These are phyloP conservation scores for Cyclura pinguis DNA, from an alignment of 2,797 vertebrate species.

Conservation along the genomic window DNA sequence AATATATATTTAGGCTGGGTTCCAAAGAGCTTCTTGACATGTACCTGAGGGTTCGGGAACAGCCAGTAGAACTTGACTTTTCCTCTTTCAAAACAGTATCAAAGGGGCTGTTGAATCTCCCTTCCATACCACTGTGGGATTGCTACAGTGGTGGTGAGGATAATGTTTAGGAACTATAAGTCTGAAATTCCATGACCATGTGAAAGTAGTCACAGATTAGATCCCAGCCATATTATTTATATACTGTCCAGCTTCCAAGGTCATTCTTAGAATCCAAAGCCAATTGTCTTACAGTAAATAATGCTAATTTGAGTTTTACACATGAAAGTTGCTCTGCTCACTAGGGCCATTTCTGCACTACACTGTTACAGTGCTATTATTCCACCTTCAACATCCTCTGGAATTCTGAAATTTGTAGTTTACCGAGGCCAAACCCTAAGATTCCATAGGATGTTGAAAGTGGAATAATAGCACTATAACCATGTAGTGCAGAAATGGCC, in stretches of 20 bases:
- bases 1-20: not conserved
- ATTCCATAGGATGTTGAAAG: no score
- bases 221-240: not conserved
- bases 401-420: no score
- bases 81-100: not conserved
- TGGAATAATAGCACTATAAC: no score
- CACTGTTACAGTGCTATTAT: no score
- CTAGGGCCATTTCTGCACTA: not conserved
- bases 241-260: not conserved
- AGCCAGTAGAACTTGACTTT: not conserved
- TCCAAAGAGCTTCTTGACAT: not conserved
- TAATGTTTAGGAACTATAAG: not conserved
- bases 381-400: no score
- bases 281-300: not conserved
- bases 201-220: not conserved
- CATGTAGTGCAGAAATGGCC: no score
- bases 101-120: not conserved
- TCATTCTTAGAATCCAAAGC: not conserved
- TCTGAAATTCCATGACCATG: not conserved
- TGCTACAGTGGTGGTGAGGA: not conserved
- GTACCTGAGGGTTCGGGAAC: not conserved
- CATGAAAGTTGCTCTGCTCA: not conserved
- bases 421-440: no score
- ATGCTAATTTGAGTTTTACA: not conserved
- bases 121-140: not conserved